Conservation (phyloP, 2,888 invertebrate genomes). For the Synanthedon myopaeformis region DNA sequence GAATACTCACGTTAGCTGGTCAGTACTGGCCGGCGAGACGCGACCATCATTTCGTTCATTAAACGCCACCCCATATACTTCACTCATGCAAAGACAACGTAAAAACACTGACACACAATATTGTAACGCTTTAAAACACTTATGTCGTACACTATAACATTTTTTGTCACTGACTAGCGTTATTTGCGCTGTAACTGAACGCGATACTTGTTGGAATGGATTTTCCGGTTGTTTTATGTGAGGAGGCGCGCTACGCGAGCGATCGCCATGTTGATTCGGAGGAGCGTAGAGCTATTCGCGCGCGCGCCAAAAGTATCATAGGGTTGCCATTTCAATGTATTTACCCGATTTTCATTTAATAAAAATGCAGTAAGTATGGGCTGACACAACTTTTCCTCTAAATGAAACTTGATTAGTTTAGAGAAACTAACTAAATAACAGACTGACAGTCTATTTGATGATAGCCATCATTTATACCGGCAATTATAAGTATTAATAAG, state of each 20-base stretch:
- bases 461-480: too few relatives aligned
- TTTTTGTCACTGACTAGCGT: slow-evolving; percentile 25
- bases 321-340: slow-evolving; percentile 16
- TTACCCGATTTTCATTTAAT: neutral
- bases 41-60: slow-evolving; percentile 52
- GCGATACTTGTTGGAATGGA: slow-evolving; percentile 14
- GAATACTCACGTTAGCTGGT: slow-evolving; percentile 60
- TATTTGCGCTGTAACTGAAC: slow-evolving; percentile 13
- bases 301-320: slow-evolving; percentile 51
- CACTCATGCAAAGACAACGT: slow-evolving; percentile 60
- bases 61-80: slow-evolving; percentile 44
- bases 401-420: too few relatives aligned
- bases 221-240: slow-evolving; percentile 32
- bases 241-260: slow-evolving; percentile 49
- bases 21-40: slow-evolving; percentile 62
- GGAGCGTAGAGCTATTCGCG: slow-evolving; percentile 48
- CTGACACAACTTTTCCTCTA: too few relatives aligned
- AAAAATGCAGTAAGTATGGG: too few relatives aligned
- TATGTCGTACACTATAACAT: slow-evolving; percentile 47
- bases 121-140: slow-evolving; percentile 20
- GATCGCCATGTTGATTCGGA: slow-evolving; percentile 57
- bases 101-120: slow-evolving; percentile 40
- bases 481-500: too few relatives aligned
- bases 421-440: too few relatives aligned
- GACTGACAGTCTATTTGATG: too few relatives aligned